phyloP scores from a whole-genome alignment of 2,888 invertebrate species.

The Lissocephala sabroskyi region DNA sequence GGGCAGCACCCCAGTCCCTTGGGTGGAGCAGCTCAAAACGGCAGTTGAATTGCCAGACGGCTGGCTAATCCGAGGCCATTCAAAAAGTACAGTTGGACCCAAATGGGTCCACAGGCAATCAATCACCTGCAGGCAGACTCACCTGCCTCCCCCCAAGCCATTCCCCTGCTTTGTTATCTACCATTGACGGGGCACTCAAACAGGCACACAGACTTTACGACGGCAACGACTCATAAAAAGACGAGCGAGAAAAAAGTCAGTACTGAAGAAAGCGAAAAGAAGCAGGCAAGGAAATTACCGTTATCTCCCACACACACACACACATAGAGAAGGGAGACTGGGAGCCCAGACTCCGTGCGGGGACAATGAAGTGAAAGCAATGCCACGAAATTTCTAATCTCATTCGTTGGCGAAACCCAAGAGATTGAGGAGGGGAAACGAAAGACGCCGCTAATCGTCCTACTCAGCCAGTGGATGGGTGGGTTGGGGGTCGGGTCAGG shows the following conservation, averaged over 20 bases:
- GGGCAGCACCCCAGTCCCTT: too few species aligned
- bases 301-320: constrained; percentile 9
- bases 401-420: constrained; percentile 25
- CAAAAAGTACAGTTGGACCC: too few species aligned
- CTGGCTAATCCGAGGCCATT: too few species aligned
- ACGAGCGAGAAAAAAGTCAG: background rate
- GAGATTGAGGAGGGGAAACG: background rate
- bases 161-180: too few species aligned
- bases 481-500: constrained; percentile 2
- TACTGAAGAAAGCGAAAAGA: background rate
- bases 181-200: too few species aligned
- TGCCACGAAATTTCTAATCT: constrained; percentile 59
- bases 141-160: too few species aligned
- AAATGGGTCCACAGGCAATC: too few species aligned
- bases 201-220: background rate
- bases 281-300: constrained; percentile 8
- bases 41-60: too few species aligned
- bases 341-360: background rate
- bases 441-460: constrained; percentile 40
- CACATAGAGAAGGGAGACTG: background rate
- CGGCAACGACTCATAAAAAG: background rate
- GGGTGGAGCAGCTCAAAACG: too few species aligned
- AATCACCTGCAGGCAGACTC: too few species aligned
- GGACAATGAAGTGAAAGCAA: constrained; percentile 50
- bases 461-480: constrained; percentile 23